phyloP scores from a whole-genome alignment of 2,888 invertebrate genomes.

The Caenorhabditis sp. region DNA sequence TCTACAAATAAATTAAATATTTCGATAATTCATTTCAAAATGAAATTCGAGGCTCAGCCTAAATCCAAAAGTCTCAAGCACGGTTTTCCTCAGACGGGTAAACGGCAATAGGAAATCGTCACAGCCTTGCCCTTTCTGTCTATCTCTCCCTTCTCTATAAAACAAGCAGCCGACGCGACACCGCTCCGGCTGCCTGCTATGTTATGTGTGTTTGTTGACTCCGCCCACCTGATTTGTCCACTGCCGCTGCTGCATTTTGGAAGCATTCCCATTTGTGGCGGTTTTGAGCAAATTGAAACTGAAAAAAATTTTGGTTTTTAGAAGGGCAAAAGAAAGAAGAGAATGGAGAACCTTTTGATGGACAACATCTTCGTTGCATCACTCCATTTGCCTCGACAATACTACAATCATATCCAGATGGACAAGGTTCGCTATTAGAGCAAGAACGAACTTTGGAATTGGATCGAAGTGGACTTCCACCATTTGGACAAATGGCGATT shows the following conservation, averaged over 20 bases:
- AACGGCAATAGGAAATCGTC: slow-evolving; percentile 51
- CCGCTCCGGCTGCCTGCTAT: slow-evolving; percentile 20
- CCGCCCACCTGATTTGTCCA: slow-evolving; percentile 45
- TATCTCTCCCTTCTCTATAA: neutral
- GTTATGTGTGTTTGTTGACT: slow-evolving; percentile 10
- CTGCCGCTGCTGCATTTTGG: slow-evolving; percentile 52
- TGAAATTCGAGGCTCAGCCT: slow-evolving; percentile 34
- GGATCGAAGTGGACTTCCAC: slow-evolving; percentile 49
- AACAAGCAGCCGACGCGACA: slow-evolving; percentile 21
- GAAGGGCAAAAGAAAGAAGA: neutral
- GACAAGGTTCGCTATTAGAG: slow-evolving; percentile 50
- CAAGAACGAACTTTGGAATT: slow-evolving; percentile 55
- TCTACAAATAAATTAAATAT: slow-evolving; percentile 10
- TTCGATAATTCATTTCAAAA: neutral
- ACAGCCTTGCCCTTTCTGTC: slow-evolving; percentile 13
- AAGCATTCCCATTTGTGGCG: slow-evolving; percentile 52
- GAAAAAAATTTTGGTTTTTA: slow-evolving; percentile 8
- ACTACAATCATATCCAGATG: slow-evolving; percentile 53
- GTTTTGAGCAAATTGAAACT: slow-evolving; percentile 52
- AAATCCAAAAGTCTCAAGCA: slow-evolving; percentile 34
- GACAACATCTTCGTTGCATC: slow-evolving; percentile 53
- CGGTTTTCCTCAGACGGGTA: slow-evolving; percentile 54
- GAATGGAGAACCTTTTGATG: slow-evolving; percentile 42
- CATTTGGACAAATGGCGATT: slow-evolving; percentile 58
- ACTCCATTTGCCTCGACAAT: slow-evolving; percentile 52